Percentiles rank a stretch among this genome's conserved stretches.
Conservation (phyloP, 2,113 vertebrate species). For the Numida meleagris region DNA sequence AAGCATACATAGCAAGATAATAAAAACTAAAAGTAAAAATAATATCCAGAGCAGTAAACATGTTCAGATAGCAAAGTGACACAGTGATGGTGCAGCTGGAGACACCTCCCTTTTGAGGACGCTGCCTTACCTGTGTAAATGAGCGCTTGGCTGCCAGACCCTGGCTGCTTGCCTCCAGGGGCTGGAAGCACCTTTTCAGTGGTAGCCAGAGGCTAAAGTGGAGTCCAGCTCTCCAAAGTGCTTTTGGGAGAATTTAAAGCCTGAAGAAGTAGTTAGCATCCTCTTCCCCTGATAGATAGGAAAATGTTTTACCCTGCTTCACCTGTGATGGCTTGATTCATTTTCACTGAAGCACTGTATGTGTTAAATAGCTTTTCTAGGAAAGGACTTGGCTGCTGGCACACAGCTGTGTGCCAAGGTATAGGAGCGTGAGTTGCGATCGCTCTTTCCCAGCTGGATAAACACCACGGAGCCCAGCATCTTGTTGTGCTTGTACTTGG, state of each 20-base stretch:
- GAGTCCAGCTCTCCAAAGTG: neutral
- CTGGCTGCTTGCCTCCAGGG: neutral
- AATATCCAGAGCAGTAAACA: neutral
- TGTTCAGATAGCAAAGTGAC: fast-evolving
- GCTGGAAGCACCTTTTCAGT: neutral
- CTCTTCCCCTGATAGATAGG: neutral
- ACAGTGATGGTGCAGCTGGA: neutral
- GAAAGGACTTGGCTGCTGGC: neutral
- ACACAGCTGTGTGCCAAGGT: neutral
- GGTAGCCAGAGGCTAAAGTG: neutral
- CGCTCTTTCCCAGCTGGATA: neutral
- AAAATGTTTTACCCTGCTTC: neutral
- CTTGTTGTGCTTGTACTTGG: neutral
- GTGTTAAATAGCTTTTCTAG: neutral
- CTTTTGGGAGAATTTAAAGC: neutral
- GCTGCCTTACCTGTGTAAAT: neutral
- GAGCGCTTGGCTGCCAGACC: neutral
- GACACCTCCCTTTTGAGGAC: neutral
- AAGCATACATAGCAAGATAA: neutral
- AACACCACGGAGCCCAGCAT: fast-evolving
- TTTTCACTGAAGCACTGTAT: neutral
- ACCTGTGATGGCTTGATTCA: neutral
- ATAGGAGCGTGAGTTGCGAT: neutral
- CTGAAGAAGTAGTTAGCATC: neutral
- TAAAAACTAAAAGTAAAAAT: neutral